These are phyloP conservation scores for Protobothrops flavoviridis DNA, from an alignment of 2,113 vertebrate species.

Conservation along the genomic window DNA sequence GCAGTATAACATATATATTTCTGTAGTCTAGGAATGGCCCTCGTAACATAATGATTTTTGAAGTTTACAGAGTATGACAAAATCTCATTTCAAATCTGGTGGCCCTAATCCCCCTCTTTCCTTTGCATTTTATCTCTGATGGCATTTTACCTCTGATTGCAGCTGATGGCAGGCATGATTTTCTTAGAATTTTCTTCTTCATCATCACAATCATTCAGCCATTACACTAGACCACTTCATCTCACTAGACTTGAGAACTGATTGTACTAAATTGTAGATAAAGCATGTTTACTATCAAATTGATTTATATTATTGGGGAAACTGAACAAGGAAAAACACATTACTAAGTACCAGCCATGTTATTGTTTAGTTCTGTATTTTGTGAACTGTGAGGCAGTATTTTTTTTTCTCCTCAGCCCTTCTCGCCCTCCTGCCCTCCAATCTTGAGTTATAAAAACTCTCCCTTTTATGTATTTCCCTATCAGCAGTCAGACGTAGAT, in stretches of 20 bases:
- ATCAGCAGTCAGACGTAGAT: constrained; percentile 10
- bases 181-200: background rate
- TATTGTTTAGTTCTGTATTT: background rate
- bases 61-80: background rate
- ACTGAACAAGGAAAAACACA: background rate
- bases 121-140: background rate
- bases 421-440: background rate
- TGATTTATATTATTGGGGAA: background rate
- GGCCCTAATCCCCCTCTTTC: background rate
- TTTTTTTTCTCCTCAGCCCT: background rate
- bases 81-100: background rate
- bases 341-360: background rate
- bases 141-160: background rate
- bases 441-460: background rate
- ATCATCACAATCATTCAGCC: background rate
- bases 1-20: background rate
- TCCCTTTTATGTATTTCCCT: constrained; percentile 29
- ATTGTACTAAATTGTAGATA: background rate
- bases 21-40: background rate
- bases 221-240: background rate
- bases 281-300: background rate
- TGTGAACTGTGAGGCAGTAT: background rate
- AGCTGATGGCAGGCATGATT: background rate
- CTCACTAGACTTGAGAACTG: background rate
- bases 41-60: background rate